These are phyloP conservation scores for Oreochromis mossambicus DNA, from an alignment of 2,797 vertebrate genomes.

Conservation along the genomic window DNA sequence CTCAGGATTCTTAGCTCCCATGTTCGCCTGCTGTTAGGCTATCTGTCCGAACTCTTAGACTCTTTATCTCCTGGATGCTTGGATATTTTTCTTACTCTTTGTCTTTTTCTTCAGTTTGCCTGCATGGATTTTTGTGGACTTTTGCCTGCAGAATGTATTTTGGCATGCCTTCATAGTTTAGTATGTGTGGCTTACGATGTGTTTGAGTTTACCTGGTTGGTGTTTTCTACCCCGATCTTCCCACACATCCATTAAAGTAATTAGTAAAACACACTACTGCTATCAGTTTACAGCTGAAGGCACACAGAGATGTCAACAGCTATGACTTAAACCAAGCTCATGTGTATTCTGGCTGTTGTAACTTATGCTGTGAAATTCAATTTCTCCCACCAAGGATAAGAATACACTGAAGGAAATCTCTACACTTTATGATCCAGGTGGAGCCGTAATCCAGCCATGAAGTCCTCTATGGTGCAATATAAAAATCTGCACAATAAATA, in stretches of 20 bases:
- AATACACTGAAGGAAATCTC: conserved; percentile 47
- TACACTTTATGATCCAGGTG: conserved; percentile 52
- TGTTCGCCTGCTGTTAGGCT: not conserved
- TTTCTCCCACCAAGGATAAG: conserved; percentile 42
- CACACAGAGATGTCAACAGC: conserved; percentile 52
- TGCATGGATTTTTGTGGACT: not conserved
- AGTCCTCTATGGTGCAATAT: conserved; percentile 57
- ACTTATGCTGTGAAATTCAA: conserved; percentile 59
- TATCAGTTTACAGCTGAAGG: conserved; percentile 2
- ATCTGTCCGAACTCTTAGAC: not conserved
- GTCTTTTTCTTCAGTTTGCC: not conserved
- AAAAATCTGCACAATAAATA: conserved; percentile 63
- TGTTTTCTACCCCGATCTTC: not conserved
- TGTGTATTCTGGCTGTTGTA: conserved; percentile 35
- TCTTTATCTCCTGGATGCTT: not conserved
- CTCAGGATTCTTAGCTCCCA: not conserved
- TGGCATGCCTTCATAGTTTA: not conserved
- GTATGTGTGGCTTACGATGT: not conserved
- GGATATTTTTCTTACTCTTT: not conserved
- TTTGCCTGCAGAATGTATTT: not conserved
- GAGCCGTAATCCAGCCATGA: conserved; percentile 48
- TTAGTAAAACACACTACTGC: not conserved
- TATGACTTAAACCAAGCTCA: conserved; percentile 28
- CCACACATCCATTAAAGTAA: not conserved
- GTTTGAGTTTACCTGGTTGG: not conserved